Conservation (phyloP, 2,797 vertebrate species). For the Melanotaenia maccullochi region DNA sequence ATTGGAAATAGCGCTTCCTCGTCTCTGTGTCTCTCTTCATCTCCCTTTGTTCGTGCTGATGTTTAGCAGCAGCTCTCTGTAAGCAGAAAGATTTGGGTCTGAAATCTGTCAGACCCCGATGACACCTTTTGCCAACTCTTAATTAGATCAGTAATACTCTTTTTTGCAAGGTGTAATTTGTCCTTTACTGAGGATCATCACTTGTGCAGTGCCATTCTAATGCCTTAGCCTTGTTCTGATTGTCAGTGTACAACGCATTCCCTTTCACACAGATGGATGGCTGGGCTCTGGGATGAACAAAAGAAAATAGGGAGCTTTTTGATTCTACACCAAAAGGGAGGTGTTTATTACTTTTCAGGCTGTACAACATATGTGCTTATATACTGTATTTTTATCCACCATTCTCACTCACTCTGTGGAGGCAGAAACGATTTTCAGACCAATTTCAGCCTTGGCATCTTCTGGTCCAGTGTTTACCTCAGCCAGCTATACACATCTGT, state of each 20-base stretch:
- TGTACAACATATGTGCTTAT: constrained; percentile 56
- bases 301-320: constrained; percentile 47
- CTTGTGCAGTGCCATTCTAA: constrained; percentile 28
- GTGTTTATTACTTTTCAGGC: constrained; percentile 61
- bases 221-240: constrained; percentile 22
- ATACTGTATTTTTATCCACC: constrained; percentile 50
- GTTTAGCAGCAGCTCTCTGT: constrained; percentile 37
- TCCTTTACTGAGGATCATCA: constrained; percentile 59
- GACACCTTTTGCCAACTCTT: constrained; percentile 70
- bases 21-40: constrained; percentile 59
- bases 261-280: constrained; percentile 18
- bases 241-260: constrained; percentile 9
- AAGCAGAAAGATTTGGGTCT: constrained; percentile 43
- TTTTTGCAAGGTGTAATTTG: constrained; percentile 63
- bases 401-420: constrained; percentile 45
- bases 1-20: constrained; percentile 75
- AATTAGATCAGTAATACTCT: constrained; percentile 73
- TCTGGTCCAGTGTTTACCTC: constrained; percentile 68
- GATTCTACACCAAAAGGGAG: constrained; percentile 56
- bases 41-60: constrained; percentile 60
- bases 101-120: constrained; percentile 63
- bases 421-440: constrained; percentile 68
- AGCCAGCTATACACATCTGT: constrained; percentile 70
- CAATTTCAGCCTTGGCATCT: constrained; percentile 70
- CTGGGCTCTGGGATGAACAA: constrained; percentile 33